Base-by-base conservation (phyloP, 1,140 invertebrate genomes). In the Cydia splendana region DNA sequence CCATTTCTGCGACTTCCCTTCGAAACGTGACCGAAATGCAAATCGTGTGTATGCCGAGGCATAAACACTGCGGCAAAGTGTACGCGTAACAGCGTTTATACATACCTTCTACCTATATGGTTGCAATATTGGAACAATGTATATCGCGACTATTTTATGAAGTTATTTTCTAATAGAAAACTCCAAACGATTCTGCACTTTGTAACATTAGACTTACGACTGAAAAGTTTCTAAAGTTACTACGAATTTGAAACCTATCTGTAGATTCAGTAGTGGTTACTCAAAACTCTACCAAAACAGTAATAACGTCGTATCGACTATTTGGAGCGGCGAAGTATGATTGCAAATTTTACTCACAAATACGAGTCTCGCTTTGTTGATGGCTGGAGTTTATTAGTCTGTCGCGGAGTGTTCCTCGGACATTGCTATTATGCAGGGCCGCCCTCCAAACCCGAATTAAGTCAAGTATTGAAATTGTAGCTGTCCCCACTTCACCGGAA, bases 301-400 rank as follows among this genome's bases (percentile, higher is more conserved):
- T 84, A 85, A 87, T 86, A 86, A 87, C 79, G 84, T 76, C 71
- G 76, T 84, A 85, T 85, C 85, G 80, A 76, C 78, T 75, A 78
- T 79, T 79, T 74, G 77, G 65, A 38, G 78, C 79, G 77, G 78
- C 78, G 81, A 82, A 84, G 81, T 85, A 84, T 84, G 78, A 88
- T 89, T 84, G 83, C 81, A 81, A 85, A 86, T 87, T 88, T 82
- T 85, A 87, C 83, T 87, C 79, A 79, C 83, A 85, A 87, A 83
- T 83, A 80, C 80, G 79, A 87, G 77, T 81, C 79, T 80, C 30
- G 67, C 76, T 81, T 81, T 87, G 82, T 82, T 87, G 85, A 84
- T 83, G 73, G 85, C 77, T 76, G 38, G 75, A 77, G 57, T 82
- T 86, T 84, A 84, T 84, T 82, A 81, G 80, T 82, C 77, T 79